phyloP scores from a whole-genome alignment of 2,888 invertebrate genomes.

The Caprella mutica region DNA sequence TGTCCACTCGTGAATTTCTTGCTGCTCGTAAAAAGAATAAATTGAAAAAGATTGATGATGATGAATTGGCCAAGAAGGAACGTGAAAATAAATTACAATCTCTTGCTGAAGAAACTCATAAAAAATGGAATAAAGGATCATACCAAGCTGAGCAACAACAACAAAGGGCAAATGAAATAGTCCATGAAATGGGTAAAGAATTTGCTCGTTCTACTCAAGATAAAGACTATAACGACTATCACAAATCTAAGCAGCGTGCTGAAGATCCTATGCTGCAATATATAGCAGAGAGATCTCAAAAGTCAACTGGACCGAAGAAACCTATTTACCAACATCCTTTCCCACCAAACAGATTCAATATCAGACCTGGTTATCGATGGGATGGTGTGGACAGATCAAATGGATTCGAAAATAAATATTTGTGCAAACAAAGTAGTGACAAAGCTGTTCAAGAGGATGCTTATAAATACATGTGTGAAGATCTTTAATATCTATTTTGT shows the following conservation, averaged over 20 bases:
- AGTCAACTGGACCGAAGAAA: constrained; percentile 45
- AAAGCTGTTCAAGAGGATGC: constrained; percentile 70
- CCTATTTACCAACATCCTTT: constrained; percentile 71
- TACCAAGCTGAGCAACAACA: constrained; percentile 69
- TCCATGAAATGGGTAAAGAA: constrained; percentile 79
- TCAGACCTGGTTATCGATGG: constrained; percentile 91
- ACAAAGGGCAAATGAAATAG: constrained; percentile 56
- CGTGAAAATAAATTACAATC: constrained; percentile 56
- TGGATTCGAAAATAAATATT: constrained; percentile 85
- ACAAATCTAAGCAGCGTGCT: constrained; percentile 61
- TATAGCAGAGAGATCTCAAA: constrained; percentile 58
- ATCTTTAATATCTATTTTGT: too few relatives aligned
- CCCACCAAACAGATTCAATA: constrained; percentile 79
- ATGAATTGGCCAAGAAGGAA: constrained; percentile 53
- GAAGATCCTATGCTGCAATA: constrained; percentile 93
- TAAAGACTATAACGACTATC: constrained; percentile 65
- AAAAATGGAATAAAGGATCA: constrained; percentile 69
- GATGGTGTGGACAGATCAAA: constrained; percentile 96
- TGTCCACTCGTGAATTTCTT: constrained; percentile 26
- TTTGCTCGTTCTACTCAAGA: constrained; percentile 81
- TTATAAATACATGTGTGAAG: constrained; percentile 88
- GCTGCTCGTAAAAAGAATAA: constrained; percentile 20
- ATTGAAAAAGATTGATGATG: constrained; percentile 50
- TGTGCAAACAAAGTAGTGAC: constrained; percentile 60
- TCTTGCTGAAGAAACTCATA: constrained; percentile 58